Evolutionary conservation across 2,113 vertebrate genomes (phyloP).

Genomic region (Macroglossus sobrinus): DNA sequence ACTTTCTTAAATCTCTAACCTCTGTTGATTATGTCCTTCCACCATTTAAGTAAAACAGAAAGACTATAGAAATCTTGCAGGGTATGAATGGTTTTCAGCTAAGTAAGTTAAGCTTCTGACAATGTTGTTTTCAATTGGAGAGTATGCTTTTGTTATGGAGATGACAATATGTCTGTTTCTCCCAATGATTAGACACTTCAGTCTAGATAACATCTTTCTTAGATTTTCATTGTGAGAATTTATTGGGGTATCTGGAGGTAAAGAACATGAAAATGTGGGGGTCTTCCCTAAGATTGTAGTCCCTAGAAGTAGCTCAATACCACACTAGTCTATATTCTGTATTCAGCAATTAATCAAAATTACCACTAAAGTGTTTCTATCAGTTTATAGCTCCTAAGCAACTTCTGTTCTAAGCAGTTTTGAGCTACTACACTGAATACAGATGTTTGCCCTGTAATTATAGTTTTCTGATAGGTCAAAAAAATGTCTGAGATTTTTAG

Average conservation of each 20-base stretch:
- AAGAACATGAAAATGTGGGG: neutral
- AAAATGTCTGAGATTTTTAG: neutral
- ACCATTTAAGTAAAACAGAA: neutral
- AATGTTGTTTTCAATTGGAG: neutral
- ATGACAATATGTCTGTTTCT: neutral
- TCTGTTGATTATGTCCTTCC: too few relatives aligned
- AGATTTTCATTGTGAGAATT: neutral
- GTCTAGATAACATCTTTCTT: neutral
- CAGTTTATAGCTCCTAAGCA: neutral
- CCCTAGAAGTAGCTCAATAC: neutral
- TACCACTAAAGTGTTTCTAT: neutral
- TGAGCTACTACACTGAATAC: neutral
- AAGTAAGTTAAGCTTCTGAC: neutral
- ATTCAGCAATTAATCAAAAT: neutral
- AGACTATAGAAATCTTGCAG: neutral
- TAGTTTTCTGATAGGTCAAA: neutral
- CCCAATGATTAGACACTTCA: neutral
- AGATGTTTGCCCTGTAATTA: neutral
- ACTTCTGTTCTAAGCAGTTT: too few relatives aligned
- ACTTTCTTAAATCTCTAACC: neutral
- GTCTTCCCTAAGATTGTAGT: neutral
- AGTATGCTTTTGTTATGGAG: neutral
- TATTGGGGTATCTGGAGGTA: neutral
- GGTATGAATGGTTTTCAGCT: neutral
- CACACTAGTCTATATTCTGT: neutral